Conservation (phyloP, 2,797 vertebrate species). For the Epinephelus malabaricus region DNA sequence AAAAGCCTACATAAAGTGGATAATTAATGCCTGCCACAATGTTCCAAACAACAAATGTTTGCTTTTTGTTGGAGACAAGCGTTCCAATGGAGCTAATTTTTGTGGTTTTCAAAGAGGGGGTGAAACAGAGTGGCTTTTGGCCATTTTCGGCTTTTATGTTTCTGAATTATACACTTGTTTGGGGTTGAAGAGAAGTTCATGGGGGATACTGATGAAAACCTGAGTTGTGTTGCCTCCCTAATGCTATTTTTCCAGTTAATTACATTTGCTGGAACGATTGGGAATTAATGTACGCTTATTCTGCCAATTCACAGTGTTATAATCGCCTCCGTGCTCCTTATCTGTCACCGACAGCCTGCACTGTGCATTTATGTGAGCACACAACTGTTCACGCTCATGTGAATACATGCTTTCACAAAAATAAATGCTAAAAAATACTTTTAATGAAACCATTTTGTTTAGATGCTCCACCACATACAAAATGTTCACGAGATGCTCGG, state of each 20-base stretch:
- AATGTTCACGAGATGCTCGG: conserved; percentile 19
- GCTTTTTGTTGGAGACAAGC: conserved; percentile 10
- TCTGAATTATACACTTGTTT: conserved; percentile 27
- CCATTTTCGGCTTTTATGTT: conserved; percentile 29
- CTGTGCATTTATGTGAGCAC: neutral
- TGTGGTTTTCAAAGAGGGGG: conserved; percentile 11
- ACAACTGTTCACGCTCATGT: neutral
- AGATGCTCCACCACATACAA: neutral
- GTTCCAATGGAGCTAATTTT: neutral
- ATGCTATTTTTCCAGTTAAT: conserved; percentile 33
- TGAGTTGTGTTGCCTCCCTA: neutral
- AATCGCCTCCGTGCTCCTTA: conserved; percentile 29
- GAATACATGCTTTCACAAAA: neutral
- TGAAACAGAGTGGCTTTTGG: conserved; percentile 22
- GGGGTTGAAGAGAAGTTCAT: conserved; percentile 1
- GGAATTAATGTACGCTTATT: conserved; percentile 19
- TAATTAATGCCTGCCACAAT: neutral
- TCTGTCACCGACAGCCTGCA: conserved; percentile 49
- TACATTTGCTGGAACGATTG: conserved; percentile 24
- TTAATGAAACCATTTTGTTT: conserved; percentile 13
- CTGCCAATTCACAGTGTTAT: conserved; percentile 9
- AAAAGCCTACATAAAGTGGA: neutral
- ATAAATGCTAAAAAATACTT: neutral
- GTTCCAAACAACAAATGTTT: conserved; percentile 23
- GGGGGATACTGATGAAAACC: conserved; percentile 34